phyloP scores from a whole-genome alignment of 2,113 vertebrate species.

The Atrichornis clamosus region DNA sequence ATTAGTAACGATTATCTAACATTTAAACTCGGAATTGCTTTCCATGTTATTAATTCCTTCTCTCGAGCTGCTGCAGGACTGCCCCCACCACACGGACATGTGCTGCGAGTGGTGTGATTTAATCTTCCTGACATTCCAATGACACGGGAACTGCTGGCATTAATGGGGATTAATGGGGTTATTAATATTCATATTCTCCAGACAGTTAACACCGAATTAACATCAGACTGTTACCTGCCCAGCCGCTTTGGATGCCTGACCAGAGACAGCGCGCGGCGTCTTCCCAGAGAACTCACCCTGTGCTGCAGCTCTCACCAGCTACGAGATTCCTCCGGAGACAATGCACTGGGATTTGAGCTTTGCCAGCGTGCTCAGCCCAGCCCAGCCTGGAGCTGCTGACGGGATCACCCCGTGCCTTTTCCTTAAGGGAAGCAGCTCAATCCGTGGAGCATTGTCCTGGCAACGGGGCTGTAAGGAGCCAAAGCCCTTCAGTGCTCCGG shows the following conservation, averaged over 20 bases:
- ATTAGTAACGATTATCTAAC: background rate
- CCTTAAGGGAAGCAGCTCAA: background rate
- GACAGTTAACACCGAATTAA: background rate
- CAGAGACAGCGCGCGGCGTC: background rate
- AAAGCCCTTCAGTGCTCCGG: background rate
- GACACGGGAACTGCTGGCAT: background rate
- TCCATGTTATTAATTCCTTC: background rate
- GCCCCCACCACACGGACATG: fast-evolving
- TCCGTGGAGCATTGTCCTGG: background rate
- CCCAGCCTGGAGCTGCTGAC: background rate
- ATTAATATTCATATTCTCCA: constrained; percentile 13
- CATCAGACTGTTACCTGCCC: background rate
- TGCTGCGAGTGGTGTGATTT: background rate
- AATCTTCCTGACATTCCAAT: background rate
- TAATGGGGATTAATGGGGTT: constrained; percentile 18
- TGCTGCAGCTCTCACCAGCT: background rate
- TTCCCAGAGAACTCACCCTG: background rate
- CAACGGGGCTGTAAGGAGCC: background rate
- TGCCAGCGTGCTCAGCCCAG: background rate
- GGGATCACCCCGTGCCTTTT: background rate
- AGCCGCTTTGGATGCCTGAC: background rate
- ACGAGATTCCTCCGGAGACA: background rate
- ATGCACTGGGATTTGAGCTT: fast-evolving
- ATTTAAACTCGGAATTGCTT: background rate
- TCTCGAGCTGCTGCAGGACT: background rate